Conservation (phyloP, 2,888 invertebrate genomes). For the Harmothoe impar region DNA sequence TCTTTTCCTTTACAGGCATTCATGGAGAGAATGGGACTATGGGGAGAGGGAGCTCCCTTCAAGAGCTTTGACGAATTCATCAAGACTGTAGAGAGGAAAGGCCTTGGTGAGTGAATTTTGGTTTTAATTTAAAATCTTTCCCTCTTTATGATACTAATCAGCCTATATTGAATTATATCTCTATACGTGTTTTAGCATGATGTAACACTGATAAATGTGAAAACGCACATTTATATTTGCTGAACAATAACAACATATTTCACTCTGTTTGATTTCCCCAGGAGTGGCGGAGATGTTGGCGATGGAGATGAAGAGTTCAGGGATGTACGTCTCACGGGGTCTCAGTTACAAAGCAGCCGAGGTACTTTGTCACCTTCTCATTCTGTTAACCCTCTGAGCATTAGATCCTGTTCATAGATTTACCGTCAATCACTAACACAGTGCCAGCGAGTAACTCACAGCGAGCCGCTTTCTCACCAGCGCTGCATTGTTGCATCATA, state of each 20-base stretch:
- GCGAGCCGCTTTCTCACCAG: too few species aligned
- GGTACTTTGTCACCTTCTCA: conserved; percentile 70
- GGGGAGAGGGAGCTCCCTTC: conserved; percentile 82
- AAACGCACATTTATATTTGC: too few species aligned
- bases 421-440: not conserved
- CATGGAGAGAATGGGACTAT: conserved; percentile 82
- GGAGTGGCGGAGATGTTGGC: conserved; percentile 83
- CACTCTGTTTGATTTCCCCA: too few species aligned
- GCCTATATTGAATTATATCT: too few species aligned
- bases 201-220: too few species aligned
- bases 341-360: conserved; percentile 82
- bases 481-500: too few species aligned
- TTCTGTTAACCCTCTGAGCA: not conserved
- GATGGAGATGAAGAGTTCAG: conserved; percentile 83
- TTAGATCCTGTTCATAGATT: too few species aligned
- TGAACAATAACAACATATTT: too few species aligned
- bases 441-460: too few species aligned
- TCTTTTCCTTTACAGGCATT: conserved; percentile 75
- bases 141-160: not conserved
- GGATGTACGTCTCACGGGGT: conserved; percentile 82
- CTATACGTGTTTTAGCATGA: too few species aligned
- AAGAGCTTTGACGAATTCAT: conserved; percentile 80
- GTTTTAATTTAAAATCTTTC: not conserved
- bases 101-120: conserved; percentile 75
- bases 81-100: conserved; percentile 80